These are phyloP conservation scores for western clawed frog (Xenopus tropicalis) DNA, from an alignment of 2,113 vertebrate species.

Conservation along the genomic window DNA sequence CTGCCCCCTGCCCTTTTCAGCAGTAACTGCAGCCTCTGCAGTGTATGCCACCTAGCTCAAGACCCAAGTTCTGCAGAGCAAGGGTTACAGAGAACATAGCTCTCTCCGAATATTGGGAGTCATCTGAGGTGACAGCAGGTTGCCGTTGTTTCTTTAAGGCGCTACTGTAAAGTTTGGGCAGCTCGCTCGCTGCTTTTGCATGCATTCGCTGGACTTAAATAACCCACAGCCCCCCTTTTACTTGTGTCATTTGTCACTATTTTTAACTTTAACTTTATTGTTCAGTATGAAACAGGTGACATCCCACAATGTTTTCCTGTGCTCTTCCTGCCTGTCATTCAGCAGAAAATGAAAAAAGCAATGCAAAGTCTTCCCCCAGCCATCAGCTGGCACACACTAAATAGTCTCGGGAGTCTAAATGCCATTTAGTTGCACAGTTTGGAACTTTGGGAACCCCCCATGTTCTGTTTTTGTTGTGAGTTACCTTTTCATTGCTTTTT, in stretches of 20 bases:
- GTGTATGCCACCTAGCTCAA: background rate
- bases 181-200: too few relatives aligned
- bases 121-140: conserved; percentile 31
- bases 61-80: conserved; percentile 1
- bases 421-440: background rate
- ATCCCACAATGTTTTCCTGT: background rate
- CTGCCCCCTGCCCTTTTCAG: conserved; percentile 3
- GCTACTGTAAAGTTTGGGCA: conserved; percentile 20
- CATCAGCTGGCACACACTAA: background rate
- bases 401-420: background rate
- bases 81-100: conserved; percentile 9
- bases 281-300: background rate
- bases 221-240: background rate
- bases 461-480: too few relatives aligned
- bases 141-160: background rate
- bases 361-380: background rate
- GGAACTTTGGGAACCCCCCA: too few relatives aligned
- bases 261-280: background rate
- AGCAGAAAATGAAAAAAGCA: background rate
- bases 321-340: background rate
- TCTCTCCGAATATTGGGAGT: background rate
- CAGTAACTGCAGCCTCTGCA: background rate
- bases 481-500: too few relatives aligned
- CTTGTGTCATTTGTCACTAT: background rate
- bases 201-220: too few relatives aligned